phyloP scores from a whole-genome alignment of 2,113 vertebrate species.

The Varanus komodoensis region DNA sequence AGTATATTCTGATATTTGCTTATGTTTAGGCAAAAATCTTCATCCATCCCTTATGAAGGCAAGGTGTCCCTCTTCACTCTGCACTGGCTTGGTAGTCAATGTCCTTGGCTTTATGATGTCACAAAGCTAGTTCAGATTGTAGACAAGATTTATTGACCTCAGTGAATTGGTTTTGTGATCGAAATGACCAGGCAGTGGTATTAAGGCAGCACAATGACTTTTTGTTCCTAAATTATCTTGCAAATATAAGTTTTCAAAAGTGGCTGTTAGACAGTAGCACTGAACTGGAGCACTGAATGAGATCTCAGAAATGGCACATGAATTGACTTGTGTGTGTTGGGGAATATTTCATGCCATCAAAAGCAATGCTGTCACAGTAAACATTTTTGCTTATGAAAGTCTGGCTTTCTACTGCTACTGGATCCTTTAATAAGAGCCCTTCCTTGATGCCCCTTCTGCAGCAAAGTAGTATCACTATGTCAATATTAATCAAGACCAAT shows the following conservation, averaged over 20 bases:
- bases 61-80: neutral
- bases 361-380: neutral
- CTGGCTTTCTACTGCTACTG: neutral
- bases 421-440: neutral
- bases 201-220: neutral
- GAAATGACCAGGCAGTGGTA: no score
- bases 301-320: no score
- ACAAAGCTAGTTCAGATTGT: neutral
- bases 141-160: neutral
- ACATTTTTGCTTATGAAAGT: neutral
- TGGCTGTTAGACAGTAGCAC: no score
- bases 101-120: neutral
- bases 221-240: neutral
- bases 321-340: neutral
- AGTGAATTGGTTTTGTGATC: neutral
- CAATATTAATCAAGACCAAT: neutral
- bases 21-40: neutral
- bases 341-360: neutral
- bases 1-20: neutral
- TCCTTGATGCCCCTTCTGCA: neutral
- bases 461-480: neutral
- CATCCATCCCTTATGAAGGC: neutral
- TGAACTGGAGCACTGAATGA: no score
- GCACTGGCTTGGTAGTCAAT: neutral
- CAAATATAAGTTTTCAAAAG: no score